Evolutionary conservation across 2,113 vertebrate species (phyloP), one percentile per base, ranked within the genome.

Genomic region (Dromas ardeola): DNA sequence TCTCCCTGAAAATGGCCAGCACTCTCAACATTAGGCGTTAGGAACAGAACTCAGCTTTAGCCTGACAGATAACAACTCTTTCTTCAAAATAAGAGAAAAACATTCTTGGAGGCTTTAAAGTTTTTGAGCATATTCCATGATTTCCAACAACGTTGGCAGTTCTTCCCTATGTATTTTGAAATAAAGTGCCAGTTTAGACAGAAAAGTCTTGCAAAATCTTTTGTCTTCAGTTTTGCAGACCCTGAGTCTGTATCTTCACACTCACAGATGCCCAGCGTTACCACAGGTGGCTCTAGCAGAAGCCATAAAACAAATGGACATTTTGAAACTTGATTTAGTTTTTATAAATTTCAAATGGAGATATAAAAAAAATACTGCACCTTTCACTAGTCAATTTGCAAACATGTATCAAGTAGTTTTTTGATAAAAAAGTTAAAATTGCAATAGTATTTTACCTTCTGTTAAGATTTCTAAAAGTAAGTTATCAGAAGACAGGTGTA

Each of bases 31-130:
- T 36, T 15, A 66, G 12, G 27, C 10, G 69, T 91, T 65, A 69
- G 52, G 52, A 53, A 43, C 6, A 49, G 36, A 85, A 79, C 23
- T 81, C 38, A 11, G 14, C 34, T 95, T 91, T 77, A 69, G 45
- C 42, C 47, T 93, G 34, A 65, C 34, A 72, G 50, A 74, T 36
- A 82, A 78, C 10, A 16, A 34, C 25, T 18, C 55, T 66, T 80
- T 62, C 67, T 81, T 94, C 40, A 86, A 91, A 95, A 69, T 42
- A 86, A 91, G 83, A 80, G 45, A 82, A 95, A 90, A 82, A 58
- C 55, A 42, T 81, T 74, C 50, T 50, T 12, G 18, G 47, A 63
- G 52, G 76, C 73, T 91, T 79, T 62, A 65, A 92, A 88, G 82
- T 79, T 91, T 95, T 36, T 74, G 93, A 84, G 63, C 5, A 0